Base-by-base conservation (phyloP, 2,888 invertebrate species). In the Rhopalosiphum nymphaeae region DNA sequence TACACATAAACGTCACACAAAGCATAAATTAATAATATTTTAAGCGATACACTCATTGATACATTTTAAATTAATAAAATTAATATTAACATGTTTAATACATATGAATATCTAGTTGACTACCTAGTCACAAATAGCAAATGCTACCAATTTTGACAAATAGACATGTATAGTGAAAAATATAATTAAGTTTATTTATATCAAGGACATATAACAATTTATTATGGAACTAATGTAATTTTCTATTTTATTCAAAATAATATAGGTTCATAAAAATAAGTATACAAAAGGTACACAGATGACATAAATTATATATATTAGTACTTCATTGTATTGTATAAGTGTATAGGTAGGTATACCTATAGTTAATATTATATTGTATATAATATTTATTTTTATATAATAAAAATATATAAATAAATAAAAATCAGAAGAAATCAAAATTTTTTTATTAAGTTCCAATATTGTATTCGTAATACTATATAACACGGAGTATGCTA, bases 171-270 rank as follows among this genome's bases (percentile, higher is more conserved):
- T 36, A 36, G 36, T 67, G 26, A 36, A 91, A 78, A 53, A 78
- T 44, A 7, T 53, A 53, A 56, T 91, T n/a, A 42, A 13, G 42
- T 57, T 21, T 85, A 44, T 91, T 85, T 56, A n/a, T 85, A 91
- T 44, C 57, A 46, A 85, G 57, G 57, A 13, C 25, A 46, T 86
- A 56, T 91, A 46, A 44, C 25, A 85, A 86, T 53, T 53, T 56
- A 53, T n/a, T n/a, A n/a, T 49, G n/a, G 36, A 36, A 56, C 7
- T 89, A 89, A 85, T 86, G n/a, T 57, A 13, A 25, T 86, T 91
- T 91, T 46, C 85, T 44, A 86, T 85, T 85, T n/a, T 10, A 86
- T 91, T 86, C 9, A 36, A 85, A 91, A 85, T 78, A 91, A 91
- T 90, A 36, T 36, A 21, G 67, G 21, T 7, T 36, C 16, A 21